Evolutionary conservation across 2,113 vertebrate genomes (phyloP), one percentile per base, ranked within the genome.

Genomic region (Acrocephalus kingi): DNA sequence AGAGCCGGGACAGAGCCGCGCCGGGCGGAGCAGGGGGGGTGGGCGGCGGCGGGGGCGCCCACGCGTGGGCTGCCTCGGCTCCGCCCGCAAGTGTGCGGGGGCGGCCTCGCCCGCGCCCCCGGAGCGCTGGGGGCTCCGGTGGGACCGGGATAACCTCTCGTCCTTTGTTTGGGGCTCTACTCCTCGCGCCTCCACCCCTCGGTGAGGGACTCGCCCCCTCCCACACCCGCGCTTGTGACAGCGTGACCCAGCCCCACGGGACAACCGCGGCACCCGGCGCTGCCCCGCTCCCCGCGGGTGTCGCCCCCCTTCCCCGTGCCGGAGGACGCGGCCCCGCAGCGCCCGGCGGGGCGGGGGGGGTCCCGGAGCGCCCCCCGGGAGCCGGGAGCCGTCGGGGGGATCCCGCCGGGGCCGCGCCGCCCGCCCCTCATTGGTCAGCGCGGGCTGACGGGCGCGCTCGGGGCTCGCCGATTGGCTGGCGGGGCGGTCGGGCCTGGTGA

Each of bases 1-100:
- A 96, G 92, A 84, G 87, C 97, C 89, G n/a, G 95, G 92, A 97
- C 92, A 76, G 94, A 94, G 96, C 92, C 21, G 92, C 59, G 27
- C 79, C 13, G 27, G 87, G 82, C 13, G 7, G 68, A 33, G 83
- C 24, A 45, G 94, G 96, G 92, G 92, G 11, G 21, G 25, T 2
- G 43, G 12, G 9, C 3, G 24, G 17, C 13, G 10, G 52, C 4
- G 18, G 63, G 16, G 30, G 52, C 48, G 63, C 74, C 78, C 94
- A 94, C 91, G 78, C 82, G 72, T 86, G 93, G 73, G 75, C 39
- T 2, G 7, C n/a, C 8, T 9, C 17, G 10, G 22, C 79, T 74
- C 80, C 41, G 1, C 87, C 84, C 9, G 9, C 8, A 10, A 45
- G 24, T 27, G 74, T 39, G 52, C 23, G 13, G 18, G n/a, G 67